Base-by-base conservation (phyloP, 2,797 vertebrate species). In the Tamandua tetradactyla region DNA sequence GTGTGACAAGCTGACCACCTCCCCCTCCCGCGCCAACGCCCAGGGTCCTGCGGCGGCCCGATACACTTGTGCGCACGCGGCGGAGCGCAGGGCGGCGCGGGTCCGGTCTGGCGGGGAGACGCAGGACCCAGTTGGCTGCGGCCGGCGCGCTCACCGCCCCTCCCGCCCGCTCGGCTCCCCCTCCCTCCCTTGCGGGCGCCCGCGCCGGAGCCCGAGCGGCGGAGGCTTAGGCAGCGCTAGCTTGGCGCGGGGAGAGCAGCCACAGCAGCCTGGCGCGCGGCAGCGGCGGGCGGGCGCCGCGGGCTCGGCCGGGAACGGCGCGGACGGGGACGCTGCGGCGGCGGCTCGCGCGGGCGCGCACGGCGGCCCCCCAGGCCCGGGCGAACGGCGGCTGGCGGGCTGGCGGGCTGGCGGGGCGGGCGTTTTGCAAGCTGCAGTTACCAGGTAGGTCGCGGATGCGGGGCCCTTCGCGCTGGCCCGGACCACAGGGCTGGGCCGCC, bases 261-360 rank as follows among this genome's bases (percentile, higher is more conserved):
- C 87, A 27, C 93, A 84, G 96, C 80, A 87, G 87, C 78, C 72
- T 47, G 91, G 96, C 86, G 86, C 81, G 52, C 69, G 27, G 78
- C 81, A 37, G 75, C 22, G 62, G 75, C 75, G 22, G 80, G 93
- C 35, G 85, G 95, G 96, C 95, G 96, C 96, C 83, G 91, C 61
- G 52, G 92, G 89, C 75, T 79, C 44, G 11, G 80, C 96, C 52
- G 76, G 96, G 92, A 66, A 74, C 94, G 52, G 59, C 69, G 95
- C 88, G 66, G 80, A 71, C 83, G 23, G 72, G 59, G 93, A 86
- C 72, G 95, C 94, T 15, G 85, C 80, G 59, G 95, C 44, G 1
- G 95, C 80, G 15, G 96, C 95, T 94, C 84, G 89, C 52, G 78
- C 22, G 76, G 47, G 55, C 42, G 89, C 10, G 94, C 37, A 89